phyloP scores from a whole-genome alignment of 2,113 vertebrate genomes.

The Porphyrio hochstetteri region DNA sequence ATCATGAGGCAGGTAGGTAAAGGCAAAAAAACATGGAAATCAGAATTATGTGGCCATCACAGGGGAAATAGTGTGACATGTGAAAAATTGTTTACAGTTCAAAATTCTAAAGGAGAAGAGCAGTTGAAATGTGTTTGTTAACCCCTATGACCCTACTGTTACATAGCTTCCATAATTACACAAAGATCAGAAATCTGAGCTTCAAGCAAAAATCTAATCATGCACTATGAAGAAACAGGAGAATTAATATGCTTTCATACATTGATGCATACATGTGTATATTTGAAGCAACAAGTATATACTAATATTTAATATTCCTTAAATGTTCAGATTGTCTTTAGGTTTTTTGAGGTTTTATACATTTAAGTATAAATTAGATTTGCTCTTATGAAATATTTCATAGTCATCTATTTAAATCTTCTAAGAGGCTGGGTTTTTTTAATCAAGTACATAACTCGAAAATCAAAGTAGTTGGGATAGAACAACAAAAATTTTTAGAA shows the following conservation, averaged over 20 bases:
- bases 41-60: background rate
- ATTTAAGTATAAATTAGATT: background rate
- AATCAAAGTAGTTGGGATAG: background rate
- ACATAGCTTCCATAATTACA: background rate
- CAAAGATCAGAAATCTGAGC: background rate
- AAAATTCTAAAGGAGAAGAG: background rate
- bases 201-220: background rate
- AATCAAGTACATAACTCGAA: background rate
- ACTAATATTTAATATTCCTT: background rate
- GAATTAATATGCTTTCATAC: background rate
- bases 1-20: background rate
- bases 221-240: background rate
- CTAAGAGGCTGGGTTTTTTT: background rate
- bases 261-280: rapidly evolving
- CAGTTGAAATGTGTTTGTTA: background rate
- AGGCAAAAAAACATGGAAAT: background rate
- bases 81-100: background rate
- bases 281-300: background rate
- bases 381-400: background rate
- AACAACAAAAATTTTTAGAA: background rate
- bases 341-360: background rate
- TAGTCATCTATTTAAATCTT: background rate
- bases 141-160: background rate
- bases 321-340: background rate
- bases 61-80: background rate